These are phyloP conservation scores for Solen grandis DNA, from an alignment of 1,140 invertebrate species.

Conservation along the genomic window DNA sequence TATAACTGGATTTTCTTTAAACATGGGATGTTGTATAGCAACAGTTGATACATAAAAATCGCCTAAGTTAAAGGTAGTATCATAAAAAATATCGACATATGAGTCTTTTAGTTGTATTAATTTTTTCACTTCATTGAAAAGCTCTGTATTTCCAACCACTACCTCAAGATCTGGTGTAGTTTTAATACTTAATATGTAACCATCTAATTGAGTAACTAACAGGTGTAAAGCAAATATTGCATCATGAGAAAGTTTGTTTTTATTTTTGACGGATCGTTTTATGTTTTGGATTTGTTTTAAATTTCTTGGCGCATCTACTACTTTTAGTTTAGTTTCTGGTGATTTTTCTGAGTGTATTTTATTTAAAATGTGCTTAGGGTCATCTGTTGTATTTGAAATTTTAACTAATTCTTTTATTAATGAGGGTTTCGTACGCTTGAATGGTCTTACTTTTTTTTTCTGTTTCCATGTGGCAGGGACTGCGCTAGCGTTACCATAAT, in stretches of 20 bases:
- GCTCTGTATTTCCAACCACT: conserved; percentile 18
- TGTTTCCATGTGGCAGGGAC: conserved; percentile 17
- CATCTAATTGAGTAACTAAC: conserved; percentile 35
- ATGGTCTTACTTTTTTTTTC: not conserved
- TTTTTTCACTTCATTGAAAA: conserved; percentile 35
- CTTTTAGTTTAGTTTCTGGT: conserved; percentile 1
- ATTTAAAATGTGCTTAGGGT: not conserved
- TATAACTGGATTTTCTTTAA: conserved; percentile 28
- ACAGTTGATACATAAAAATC: too few species aligned
- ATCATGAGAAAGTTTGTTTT: conserved; percentile 22
- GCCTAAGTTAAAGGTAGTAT: too few species aligned
- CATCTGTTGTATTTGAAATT: not conserved
- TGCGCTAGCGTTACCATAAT: conserved; percentile 16
- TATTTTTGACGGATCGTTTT: not conserved
- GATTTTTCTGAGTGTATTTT: not conserved
- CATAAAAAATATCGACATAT: conserved; percentile 13
- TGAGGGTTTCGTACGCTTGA: conserved; percentile 23
- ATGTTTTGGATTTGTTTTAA: conserved; percentile 7
- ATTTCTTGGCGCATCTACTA: not conserved
- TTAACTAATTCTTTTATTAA: not conserved
- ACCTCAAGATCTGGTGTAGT: conserved; percentile 41
- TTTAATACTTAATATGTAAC: too few species aligned
- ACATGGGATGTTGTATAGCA: conserved; percentile 38
- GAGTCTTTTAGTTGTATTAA: conserved; percentile 36
- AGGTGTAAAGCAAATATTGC: conserved; percentile 15